Percentiles rank a stretch among this genome's conserved stretches.
Conservation (phyloP, 2,797 vertebrate genomes). For the Anisognathus igniventris region DNA sequence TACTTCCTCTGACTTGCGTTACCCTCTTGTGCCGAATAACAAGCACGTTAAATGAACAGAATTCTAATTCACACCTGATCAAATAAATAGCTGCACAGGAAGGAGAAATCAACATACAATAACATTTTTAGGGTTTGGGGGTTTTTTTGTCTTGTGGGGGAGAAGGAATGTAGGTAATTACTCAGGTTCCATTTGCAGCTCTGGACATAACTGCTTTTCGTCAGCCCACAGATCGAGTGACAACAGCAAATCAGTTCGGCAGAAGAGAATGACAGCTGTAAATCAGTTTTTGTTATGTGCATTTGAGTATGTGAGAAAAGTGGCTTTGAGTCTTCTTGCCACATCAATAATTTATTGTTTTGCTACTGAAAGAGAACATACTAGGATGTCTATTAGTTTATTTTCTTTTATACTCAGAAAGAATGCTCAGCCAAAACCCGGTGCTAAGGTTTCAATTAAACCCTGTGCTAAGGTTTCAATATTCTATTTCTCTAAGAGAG, state of each 20-base stretch:
- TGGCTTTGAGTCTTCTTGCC: not conserved
- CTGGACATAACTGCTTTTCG: slow-evolving; percentile 63
- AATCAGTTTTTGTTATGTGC: slow-evolving; percentile 38
- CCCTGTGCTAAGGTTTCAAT: not conserved
- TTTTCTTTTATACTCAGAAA: slow-evolving; percentile 15
- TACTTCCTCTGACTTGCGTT: slow-evolving; percentile 87
- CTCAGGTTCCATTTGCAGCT: slow-evolving; percentile 39
- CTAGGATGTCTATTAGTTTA: not conserved
- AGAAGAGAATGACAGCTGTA: slow-evolving; percentile 58
- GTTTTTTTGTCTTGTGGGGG: not conserved
- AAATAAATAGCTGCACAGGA: slow-evolving; percentile 74
- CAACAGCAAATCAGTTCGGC: slow-evolving; percentile 48
- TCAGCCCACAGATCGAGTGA: slow-evolving; percentile 63
- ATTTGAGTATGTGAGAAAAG: slow-evolving; percentile 20
- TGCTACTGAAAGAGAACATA: not conserved
- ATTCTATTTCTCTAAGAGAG: slow-evolving; percentile 6
- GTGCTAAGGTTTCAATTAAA: slow-evolving; percentile 16
- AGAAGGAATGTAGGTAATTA: slow-evolving; percentile 35
- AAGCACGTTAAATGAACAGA: slow-evolving; percentile 77
- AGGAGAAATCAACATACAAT: slow-evolving; percentile 64
- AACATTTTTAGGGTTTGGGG: slow-evolving; percentile 34
- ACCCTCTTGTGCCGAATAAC: slow-evolving; percentile 85
- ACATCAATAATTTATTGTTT: not conserved
- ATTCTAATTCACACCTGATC: slow-evolving; percentile 90
- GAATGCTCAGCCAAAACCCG: not conserved